A percentile compares a stretch with the other conserved stretches of the same genome.
Evolutionary conservation across 92 coral and sea anemone species (phyloP).

Genomic region (Isaurus tuberculatus): DNA sequence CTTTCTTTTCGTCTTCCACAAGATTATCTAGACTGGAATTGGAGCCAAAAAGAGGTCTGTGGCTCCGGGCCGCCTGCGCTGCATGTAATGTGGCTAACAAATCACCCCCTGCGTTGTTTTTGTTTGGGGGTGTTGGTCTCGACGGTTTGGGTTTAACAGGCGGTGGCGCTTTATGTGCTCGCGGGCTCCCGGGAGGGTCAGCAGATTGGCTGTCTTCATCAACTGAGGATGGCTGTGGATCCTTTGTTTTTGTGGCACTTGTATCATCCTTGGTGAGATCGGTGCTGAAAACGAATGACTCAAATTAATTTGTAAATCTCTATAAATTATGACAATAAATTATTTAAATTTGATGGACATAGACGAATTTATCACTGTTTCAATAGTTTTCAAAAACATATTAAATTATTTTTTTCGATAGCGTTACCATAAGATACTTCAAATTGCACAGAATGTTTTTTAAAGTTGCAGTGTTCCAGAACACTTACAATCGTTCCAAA

Average conservation of each 20-base stretch:
- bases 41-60: constrained; percentile 55
- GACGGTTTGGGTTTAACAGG: constrained; percentile 92
- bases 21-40: constrained; percentile 47
- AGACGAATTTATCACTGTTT: no score
- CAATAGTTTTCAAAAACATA: no score
- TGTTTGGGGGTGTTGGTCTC: constrained; percentile 71
- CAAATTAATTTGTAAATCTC: not conserved
- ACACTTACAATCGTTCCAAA: no score
- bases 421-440: no score
- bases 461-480: no score
- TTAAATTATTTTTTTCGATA: no score
- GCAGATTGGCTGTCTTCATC: constrained; percentile 53
- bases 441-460: no score
- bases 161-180: constrained; percentile 76
- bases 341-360: no score
- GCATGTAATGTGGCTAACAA: constrained; percentile 83
- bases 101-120: constrained; percentile 69
- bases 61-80: constrained; percentile 80
- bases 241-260: constrained; percentile 45
- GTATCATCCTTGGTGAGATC: constrained; percentile 44
- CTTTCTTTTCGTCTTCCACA: constrained; percentile 54
- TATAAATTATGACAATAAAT: no score
- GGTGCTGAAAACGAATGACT: not conserved
- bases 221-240: constrained; percentile 11
- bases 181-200: constrained; percentile 71